Evolutionary conservation across 2,113 vertebrate genomes (phyloP).

Genomic region (Mobula birostris): DNA sequence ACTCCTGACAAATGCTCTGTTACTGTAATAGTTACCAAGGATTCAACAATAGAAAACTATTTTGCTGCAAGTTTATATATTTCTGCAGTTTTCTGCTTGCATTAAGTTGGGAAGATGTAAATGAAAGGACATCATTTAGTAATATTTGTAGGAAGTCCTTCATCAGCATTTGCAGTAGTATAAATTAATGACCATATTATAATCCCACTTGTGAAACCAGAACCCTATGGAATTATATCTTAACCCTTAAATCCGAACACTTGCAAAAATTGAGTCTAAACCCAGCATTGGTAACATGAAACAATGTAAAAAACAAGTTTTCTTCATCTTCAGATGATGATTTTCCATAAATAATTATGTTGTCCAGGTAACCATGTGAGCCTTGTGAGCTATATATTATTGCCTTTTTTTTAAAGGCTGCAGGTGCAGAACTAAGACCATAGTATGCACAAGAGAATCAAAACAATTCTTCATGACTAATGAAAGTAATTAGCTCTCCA

Average conservation of each 20-base stretch:
- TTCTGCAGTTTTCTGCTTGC: too few relatives aligned
- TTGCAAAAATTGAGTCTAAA: not conserved
- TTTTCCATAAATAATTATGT: slow-evolving; percentile 29
- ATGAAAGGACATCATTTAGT: not conserved
- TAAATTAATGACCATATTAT: not conserved
- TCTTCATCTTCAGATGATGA: not conserved
- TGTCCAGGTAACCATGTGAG: slow-evolving; percentile 12
- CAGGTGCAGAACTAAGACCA: slow-evolving; percentile 22
- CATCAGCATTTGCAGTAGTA: not conserved
- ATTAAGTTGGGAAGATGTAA: not conserved
- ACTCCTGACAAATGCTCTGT: not conserved
- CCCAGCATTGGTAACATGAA: not conserved
- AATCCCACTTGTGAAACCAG: not conserved
- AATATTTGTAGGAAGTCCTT: not conserved
- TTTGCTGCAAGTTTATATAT: not conserved
- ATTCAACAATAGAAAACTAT: not conserved
- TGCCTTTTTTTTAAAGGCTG: slow-evolving; percentile 5
- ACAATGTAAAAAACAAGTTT: slow-evolving; percentile 23
- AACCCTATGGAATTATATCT: not conserved
- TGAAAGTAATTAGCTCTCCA: slow-evolving; percentile 33
- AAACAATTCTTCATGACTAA: slow-evolving; percentile 23
- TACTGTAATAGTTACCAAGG: not conserved
- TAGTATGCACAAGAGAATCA: slow-evolving; percentile 22
- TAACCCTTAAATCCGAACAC: not conserved
- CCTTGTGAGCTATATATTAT: slow-evolving; percentile 26